phyloP scores from a whole-genome alignment of 2,113 vertebrate species.

The Cololabis saira region DNA sequence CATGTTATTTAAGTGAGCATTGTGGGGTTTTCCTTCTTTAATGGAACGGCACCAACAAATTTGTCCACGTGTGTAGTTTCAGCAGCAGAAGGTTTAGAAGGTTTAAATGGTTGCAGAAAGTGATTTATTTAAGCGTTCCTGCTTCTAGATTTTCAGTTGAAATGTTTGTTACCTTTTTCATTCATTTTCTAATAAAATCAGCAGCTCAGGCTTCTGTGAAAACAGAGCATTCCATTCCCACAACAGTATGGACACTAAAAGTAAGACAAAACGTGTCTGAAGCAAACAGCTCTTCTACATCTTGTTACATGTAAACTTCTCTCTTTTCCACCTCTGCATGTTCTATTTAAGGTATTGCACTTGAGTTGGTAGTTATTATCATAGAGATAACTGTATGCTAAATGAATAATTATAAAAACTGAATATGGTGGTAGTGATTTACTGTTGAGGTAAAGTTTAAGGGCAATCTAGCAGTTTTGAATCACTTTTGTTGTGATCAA shows the following conservation, averaged over 20 bases:
- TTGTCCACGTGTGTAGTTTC: too few species aligned
- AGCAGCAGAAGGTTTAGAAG: too few species aligned
- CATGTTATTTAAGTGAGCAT: too few species aligned
- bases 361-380: conserved; percentile 12
- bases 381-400: not conserved
- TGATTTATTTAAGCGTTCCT: too few species aligned
- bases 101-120: too few species aligned
- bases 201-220: conserved; percentile 17
- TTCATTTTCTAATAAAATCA: conserved; percentile 1
- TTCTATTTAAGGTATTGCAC: conserved; percentile 9
- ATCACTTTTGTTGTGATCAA: conserved; percentile 52
- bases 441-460: conserved; percentile 39
- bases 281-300: conserved; percentile 9
- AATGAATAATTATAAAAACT: conserved; percentile 11
- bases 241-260: conserved; percentile 25
- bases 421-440: conserved; percentile 10
- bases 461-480: conserved; percentile 48
- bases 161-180: conserved; percentile 4
- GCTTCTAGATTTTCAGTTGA: too few species aligned
- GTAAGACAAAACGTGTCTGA: conserved; percentile 22
- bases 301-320: not conserved
- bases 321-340: not conserved
- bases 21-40: too few species aligned
- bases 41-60: too few species aligned
- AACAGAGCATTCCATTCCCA: conserved; percentile 16